These are phyloP conservation scores for Gadopsis bispinosus DNA, from an alignment of 2,797 vertebrate species.

Conservation along the genomic window DNA sequence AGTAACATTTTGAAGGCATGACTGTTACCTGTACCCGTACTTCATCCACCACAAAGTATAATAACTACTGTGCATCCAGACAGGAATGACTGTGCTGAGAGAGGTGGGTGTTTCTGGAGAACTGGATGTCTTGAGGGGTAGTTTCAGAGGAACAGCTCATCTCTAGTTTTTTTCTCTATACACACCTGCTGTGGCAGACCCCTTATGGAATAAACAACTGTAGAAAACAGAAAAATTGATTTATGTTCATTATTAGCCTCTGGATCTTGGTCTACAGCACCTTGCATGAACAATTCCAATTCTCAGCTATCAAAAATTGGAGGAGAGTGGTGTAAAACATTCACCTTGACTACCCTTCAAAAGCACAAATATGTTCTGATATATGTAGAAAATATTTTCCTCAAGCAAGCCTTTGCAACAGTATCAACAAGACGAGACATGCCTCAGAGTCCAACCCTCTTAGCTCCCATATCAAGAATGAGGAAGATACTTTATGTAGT, in stretches of 20 bases:
- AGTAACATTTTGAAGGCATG: neutral
- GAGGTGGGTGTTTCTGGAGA: slow-evolving; percentile 21
- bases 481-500: slow-evolving; percentile 51
- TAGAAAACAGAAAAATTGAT: neutral
- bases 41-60: neutral
- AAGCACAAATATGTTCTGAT: slow-evolving; percentile 28
- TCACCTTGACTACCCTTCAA: slow-evolving; percentile 34
- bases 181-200: neutral
- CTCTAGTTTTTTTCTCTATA: slow-evolving; percentile 1
- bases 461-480: slow-evolving; percentile 56
- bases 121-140: slow-evolving; percentile 25
- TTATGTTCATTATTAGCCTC: slow-evolving; percentile 14
- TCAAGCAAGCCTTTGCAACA: slow-evolving; percentile 26
- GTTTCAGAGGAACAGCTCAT: slow-evolving; percentile 18
- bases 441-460: slow-evolving; percentile 40
- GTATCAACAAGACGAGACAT: slow-evolving; percentile 49
- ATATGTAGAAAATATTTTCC: slow-evolving; percentile 19
- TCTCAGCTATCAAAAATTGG: slow-evolving; percentile 21
- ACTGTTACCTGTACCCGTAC: neutral
- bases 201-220: slow-evolving; percentile 1
- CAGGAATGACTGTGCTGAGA: slow-evolving; percentile 32
- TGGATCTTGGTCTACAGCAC: neutral
- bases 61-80: slow-evolving; percentile 18
- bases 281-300: neutral
- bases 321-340: slow-evolving; percentile 22